phyloP scores from a whole-genome alignment of 2,888 invertebrate species.

The Noctuana brunneofusca region DNA sequence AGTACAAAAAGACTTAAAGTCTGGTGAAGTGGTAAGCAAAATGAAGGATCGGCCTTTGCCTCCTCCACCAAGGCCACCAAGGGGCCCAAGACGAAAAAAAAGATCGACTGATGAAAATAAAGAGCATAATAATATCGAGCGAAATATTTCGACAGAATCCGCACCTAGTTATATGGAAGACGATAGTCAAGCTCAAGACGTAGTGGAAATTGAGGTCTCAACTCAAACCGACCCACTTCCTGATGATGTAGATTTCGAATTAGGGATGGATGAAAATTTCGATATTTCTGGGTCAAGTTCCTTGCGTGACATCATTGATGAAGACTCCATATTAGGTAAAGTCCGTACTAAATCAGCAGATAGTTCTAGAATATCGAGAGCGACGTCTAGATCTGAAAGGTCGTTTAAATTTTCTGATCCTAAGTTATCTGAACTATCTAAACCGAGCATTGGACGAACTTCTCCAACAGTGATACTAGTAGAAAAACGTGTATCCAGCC shows the following conservation, averaged over 20 bases:
- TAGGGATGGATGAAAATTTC: slow-evolving; percentile 75
- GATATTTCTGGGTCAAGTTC: slow-evolving; percentile 77
- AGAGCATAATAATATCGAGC: slow-evolving; percentile 36
- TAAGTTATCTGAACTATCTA: slow-evolving; percentile 80
- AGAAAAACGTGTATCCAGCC: slow-evolving; percentile 83
- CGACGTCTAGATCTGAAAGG: slow-evolving; percentile 82
- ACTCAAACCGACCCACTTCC: slow-evolving; percentile 94
- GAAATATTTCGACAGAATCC: slow-evolving; percentile 44
- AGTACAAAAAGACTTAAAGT: slow-evolving; percentile 85
- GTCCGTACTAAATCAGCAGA: slow-evolving; percentile 78
- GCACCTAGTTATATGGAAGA: slow-evolving; percentile 44
- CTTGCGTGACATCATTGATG: slow-evolving; percentile 73
- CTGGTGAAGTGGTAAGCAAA: slow-evolving; percentile 89
- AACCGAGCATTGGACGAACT: slow-evolving; percentile 79
- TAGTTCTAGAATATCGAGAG: slow-evolving; percentile 70
- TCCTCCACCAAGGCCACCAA: slow-evolving; percentile 92
- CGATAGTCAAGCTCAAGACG: slow-evolving; percentile 54
- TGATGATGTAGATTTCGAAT: slow-evolving; percentile 88
- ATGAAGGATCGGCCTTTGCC: slow-evolving; percentile 94
- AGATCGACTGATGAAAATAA: slow-evolving; percentile 49
- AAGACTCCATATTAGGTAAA: slow-evolving; percentile 78
- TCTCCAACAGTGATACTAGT: slow-evolving; percentile 85
- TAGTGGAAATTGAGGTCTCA: slow-evolving; percentile 88
- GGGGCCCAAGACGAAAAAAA: slow-evolving; percentile 80
- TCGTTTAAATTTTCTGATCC: slow-evolving; percentile 81